Percentiles rank a stretch among this genome's conserved stretches.
phyloP scores from a whole-genome alignment of 2,797 vertebrate species.

The Ciconia nigra region DNA sequence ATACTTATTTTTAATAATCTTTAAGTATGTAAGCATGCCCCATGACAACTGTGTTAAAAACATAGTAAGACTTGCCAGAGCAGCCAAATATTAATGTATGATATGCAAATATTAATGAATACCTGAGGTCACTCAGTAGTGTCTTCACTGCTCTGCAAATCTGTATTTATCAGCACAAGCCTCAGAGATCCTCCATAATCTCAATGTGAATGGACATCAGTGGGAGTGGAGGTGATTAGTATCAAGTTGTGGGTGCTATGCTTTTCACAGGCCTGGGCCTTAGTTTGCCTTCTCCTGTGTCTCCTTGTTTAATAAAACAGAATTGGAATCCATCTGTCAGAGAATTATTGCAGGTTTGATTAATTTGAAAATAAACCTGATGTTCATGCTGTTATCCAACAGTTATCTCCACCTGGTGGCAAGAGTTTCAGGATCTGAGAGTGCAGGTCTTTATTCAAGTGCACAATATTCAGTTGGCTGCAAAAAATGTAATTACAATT shows the following conservation, averaged over 20 bases:
- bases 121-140: background rate
- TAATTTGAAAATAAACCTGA: background rate
- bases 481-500: background rate
- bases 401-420: background rate
- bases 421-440: background rate
- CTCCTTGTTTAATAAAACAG: background rate
- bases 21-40: background rate
- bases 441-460: background rate
- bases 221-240: background rate
- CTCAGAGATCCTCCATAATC: background rate
- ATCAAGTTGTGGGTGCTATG: background rate
- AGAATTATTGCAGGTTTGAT: background rate
- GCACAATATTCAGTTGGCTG: background rate
- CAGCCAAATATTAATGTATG: background rate
- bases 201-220: background rate
- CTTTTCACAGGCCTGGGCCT: background rate
- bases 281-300: background rate
- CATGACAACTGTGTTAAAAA: background rate
- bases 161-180: background rate
- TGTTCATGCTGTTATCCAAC: background rate
- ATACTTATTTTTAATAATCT: background rate
- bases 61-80: background rate
- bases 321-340: background rate
- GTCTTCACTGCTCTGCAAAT: background rate
- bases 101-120: background rate